A percentile compares a stretch with the other conserved stretches of the same genome.
Conservation (phyloP, 2,113 vertebrate genomes). For the Panthera leo region DNA sequence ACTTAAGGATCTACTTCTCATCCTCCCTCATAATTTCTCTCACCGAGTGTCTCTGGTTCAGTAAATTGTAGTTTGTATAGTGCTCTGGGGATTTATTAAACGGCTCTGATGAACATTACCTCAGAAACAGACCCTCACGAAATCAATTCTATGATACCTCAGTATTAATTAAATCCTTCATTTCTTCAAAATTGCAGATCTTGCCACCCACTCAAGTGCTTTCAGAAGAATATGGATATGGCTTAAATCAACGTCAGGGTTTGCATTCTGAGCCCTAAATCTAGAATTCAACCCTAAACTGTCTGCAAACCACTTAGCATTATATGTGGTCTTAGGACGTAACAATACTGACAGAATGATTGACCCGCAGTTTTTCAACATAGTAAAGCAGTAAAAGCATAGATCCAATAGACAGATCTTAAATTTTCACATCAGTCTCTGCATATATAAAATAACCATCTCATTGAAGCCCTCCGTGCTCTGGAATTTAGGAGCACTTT, state of each 20-base stretch:
- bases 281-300: background rate
- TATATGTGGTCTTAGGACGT: background rate
- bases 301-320: background rate
- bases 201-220: background rate
- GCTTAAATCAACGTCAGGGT: background rate
- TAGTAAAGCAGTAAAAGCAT: background rate
- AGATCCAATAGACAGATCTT: background rate
- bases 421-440: background rate
- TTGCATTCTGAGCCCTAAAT: background rate
- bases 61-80: background rate
- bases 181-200: background rate
- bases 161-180: background rate
- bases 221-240: background rate
- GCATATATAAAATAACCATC: background rate
- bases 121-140: background rate
- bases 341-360: background rate
- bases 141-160: background rate
- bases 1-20: background rate
- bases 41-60: background rate
- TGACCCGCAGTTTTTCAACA: background rate
- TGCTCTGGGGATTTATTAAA: background rate
- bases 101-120: background rate
- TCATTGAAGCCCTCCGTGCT: background rate
- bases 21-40: background rate
- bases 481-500: background rate